These are phyloP conservation scores for Cyprinodon brontotheroides DNA, from an alignment of 2,113 vertebrate species.

Conservation along the genomic window DNA sequence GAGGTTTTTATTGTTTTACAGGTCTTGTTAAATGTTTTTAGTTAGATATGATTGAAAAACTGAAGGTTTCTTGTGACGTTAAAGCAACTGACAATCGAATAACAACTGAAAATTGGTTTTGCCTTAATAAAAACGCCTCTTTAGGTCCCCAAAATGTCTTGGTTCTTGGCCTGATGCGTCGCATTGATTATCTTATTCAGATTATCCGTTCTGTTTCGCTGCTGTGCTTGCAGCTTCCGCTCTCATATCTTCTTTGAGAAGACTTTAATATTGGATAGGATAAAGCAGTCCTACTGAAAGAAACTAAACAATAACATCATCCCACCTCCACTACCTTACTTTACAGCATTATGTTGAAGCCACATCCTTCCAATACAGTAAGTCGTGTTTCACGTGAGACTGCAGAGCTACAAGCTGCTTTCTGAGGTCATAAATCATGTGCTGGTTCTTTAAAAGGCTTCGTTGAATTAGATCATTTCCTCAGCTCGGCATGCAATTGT, in stretches of 20 bases:
- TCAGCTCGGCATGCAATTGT: background rate
- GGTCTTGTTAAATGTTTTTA: too few species aligned
- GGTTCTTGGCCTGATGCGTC: background rate
- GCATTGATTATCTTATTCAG: background rate
- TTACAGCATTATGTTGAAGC: background rate
- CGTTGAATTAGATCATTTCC: constrained; percentile 2
- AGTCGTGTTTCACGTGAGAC: background rate
- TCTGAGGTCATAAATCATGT: background rate
- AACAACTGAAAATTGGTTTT: too few species aligned
- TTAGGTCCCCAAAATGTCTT: too few species aligned
- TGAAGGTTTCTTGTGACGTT: too few species aligned
- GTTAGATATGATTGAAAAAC: too few species aligned
- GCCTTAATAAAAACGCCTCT: too few species aligned
- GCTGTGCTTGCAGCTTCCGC: background rate
- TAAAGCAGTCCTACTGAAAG: background rate
- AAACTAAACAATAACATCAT: background rate
- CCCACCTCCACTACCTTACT: background rate
- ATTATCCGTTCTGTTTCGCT: background rate
- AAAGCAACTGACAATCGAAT: too few species aligned
- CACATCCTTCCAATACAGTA: too few species aligned
- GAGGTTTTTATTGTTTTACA: too few species aligned
- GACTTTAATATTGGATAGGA: background rate
- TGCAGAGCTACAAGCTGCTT: background rate
- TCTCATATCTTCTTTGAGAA: background rate
- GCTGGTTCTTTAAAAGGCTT: background rate